Base-by-base conservation (phyloP, 35 echinoderm and acorn worm genomes). In the Strongylocentrotus purpuratus region DNA sequence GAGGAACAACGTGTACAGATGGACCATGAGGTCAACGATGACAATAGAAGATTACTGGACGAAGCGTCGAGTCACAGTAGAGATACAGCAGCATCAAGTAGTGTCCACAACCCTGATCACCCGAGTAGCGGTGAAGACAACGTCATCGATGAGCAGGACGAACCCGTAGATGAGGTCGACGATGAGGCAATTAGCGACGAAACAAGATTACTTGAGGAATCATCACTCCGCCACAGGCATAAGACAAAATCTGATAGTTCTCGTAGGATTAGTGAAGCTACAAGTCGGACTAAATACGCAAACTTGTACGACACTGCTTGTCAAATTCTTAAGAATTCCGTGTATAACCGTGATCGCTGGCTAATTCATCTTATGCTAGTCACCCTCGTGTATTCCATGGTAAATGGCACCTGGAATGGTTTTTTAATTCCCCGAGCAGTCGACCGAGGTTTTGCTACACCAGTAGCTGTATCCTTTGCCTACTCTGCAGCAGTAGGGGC, bases 351-450 rank as follows among this genome's bases (percentile, higher is more conserved):
- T 14, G 91, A 93, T 46, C 91, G 33, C 45, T 93, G 91, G 32
- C 48, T 48, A 45, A 58, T 47, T 55, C 48, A 46, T 47, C 11
- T 93, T 6, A 31, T 47, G 31, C 31, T 93, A 22, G 46, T 50
- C 91, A 93, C 31, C 11, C n/a, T 58, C 41, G 32, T 58, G 12
- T 50, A 93, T 47, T 78, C 46, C 17, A 93, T 93, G 91, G 46
- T 93, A 32, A 32, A 93, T 58, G 45, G 46, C 22, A 32, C 46
- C 12, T 93, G 91, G 91, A 31, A 93, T 13, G 91, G 33, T 45
- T 93, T 93, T 22, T 31, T 93, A 4, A 93, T 93, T 32, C 91
- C 91, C 10, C 91, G 91, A 25, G 91, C 91, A 6, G 48, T 93
- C 41, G 46, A 47, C 15, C 31, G 46, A 58, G 91, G 91, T n/a